Base-by-base conservation (phyloP, 2,888 invertebrate species). In the Allolobophora icterica region DNA sequence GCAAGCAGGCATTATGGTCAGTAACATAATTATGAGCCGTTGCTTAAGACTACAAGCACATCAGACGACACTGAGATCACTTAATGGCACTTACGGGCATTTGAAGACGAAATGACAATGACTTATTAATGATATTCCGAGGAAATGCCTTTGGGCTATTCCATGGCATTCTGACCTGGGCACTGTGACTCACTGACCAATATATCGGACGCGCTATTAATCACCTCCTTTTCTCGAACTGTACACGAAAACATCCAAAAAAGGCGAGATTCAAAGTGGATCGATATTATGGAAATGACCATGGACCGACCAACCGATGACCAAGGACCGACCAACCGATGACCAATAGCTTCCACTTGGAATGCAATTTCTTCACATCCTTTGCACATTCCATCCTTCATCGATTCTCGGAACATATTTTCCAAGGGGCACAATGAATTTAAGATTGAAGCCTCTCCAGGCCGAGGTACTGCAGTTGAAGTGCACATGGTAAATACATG, bases 281-380 rank as follows among this genome's bases (percentile, higher is more conserved):
- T 71, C 71, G 71, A 71, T 71, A 71, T n/a, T 71, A 71, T 71
- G 30, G n/a, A 71, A n/a, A 71, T 71, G 71, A 71, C 71, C 71
- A 71, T 11, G 1, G 71, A 71, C 71, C 13, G 71, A 30, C 71
- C n/a, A n/a, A n/a, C 11, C 71, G 17, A n/a, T 30, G 58, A 58
- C 58, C 58, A 58, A 30, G 1, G 71, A 71, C 71, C 13, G 71
- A 30, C 71, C n/a, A n/a, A n/a, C 11, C 71, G 17, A n/a, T 45
- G 71, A 71, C 71, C 8, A 71, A 71, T 71, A n/a, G 71, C n/a
- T n/a, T 30, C n/a, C 71, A n/a, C 17, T n/a, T 17, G 71, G 30
- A n/a, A 71, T n/a, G 13, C 71, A 71, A 71, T 71, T 71, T 71
- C 71, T 71, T 8, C 71, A 71, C 71, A 13, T 71, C 71, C n/a